Evolutionary conservation across 2,888 invertebrate genomes (phyloP), one percentile per base, ranked within the genome.

Genomic region (Tetramorium bicarinatum): DNA sequence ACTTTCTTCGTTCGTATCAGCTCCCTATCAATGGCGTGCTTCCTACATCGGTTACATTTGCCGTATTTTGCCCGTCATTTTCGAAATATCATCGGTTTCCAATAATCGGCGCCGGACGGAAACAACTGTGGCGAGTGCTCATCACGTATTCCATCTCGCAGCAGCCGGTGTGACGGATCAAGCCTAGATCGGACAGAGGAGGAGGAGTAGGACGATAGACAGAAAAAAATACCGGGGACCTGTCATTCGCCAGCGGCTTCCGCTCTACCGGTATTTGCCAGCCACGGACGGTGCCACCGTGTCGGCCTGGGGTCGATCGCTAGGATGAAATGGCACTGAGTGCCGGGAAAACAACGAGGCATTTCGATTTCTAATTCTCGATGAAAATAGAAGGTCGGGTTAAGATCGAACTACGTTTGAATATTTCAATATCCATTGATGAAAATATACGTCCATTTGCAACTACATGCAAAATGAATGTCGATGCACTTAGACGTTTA

Each of bases 91-190:
- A 91, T 91, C 88, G 91, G 91, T 91, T 91, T 91, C 89, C 91
- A 71, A 91, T 91, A 90, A 91, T 90, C 91, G 88, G 71, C 66
- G 61, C 38, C 61, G 74, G 62, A 71, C 61, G 82, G 82, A 86
- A 56, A 79, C 83, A 72, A 80, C 77, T 54, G 72, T 47, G 83
- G 85, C 84, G 89, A 90, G 89, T 87, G 88, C 91, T 91, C 92
- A 91, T 91, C 91, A 87, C 89, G 90, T 90, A 92, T 93, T 93
- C 91, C 90, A 92, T 92, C 91, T 90, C 88, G 87, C 87, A 85
- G 59, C 75, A 62, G 77, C 86, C 87, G 90, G 86, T 89, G 90
- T 88, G 92, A 91, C 87, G 89, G 88, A 91, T 90, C 86, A 84
- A 90, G 82, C 77, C 62, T 44, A 79, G 47, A 59, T 80, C 72